Evolutionary conservation across 2,113 vertebrate species (phyloP), one percentile per base, ranked within the genome.

Genomic region (Hiodon tergisus): DNA sequence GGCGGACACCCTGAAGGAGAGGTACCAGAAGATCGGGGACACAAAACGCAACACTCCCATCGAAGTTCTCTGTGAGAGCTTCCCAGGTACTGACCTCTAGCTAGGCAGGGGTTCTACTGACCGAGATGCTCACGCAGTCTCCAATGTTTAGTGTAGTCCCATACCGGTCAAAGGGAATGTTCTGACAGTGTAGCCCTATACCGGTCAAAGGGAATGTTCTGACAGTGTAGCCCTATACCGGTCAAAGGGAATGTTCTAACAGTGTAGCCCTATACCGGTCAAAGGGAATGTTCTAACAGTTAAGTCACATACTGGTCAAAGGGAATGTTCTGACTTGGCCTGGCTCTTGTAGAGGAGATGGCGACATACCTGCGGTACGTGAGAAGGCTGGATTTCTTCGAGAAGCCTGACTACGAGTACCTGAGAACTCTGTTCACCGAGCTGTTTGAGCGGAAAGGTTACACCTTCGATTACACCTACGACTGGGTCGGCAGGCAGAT

Each of bases 21-120:
- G 97, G 87, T 99, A 99, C 87, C 97, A 99, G 89, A 99, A 98
- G 89, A 98, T 99, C 48, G 97, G 97, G 78, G 97, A 99, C 87
- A 99, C 97, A 60, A 99, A 99, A 88, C 91, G 97, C 85, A 98
- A 98, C 88, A 98, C 97, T 93, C 96, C 97, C 0, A 92, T 99
- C 73, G 97, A 99, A 89, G 93, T 94, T 88, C 96, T 99, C 84
- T 99, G 97, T 96, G 97, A 99, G 88, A 98, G 94, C 90, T 98
- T 97, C 78, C 97, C 97, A 93, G 97, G 97, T 98, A 90, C 7
- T 8, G 8, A 16, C 31, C 54, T 31, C 31, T 31, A 31, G 31
- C 31, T 31, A 31, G 31, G 31, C 31, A 31, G 31, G 31, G 31
- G 31, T 31, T 31, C 31, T 31, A 31, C 31, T 31, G 31, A 31